Evolutionary conservation across 2,888 invertebrate genomes (phyloP), one percentile per base, ranked within the genome.

Genomic region (Tyria jacobaeae): DNA sequence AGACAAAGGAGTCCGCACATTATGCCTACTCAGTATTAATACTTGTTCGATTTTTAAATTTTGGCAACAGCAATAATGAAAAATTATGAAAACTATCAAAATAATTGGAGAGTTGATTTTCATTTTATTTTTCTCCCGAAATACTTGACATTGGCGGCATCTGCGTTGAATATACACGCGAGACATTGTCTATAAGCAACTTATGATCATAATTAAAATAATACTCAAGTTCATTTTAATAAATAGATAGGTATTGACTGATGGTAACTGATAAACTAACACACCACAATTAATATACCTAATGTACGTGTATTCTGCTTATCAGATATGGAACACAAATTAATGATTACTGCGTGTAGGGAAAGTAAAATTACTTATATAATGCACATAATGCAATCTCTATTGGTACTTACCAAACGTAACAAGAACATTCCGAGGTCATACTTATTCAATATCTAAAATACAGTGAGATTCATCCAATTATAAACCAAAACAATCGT

Each of bases 1-100:
- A 12, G 89, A 84, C 71, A 90, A 80, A 65, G 91, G 91, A 51
- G 89, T 87, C 52, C 91, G 75, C 14, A 89, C 85, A 75, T 87
- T 88, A 74, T 91, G 91, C 51, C 91, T 86, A 59, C 91, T 88
- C 17, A 92, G 66, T 56, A 90, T 80, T 3, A 90, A 62, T 35
- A 90, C 88, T 83, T 90, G 86, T 64, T 64, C 63, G n/a, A 64
- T 56, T 56, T 64, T 64, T 3, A 59, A 62, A 64, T 64, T 64
- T 17, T 56, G 37, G 9, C 51, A 47, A 37, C 10, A 21, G 31
- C 31, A 34, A 9, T 51, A 1, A 44, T 70, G 65, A 44, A 75
- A 41, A 17, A 60, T 37, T 9, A 58, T 3, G 12, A 56, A 25
- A 35, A 59, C 37, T 25, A 48, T n/a, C n/a, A n/a, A n/a, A n/a